These are phyloP conservation scores for Ctenopoma kingsleyae DNA, from an alignment of 2,797 vertebrate species.

Conservation along the genomic window DNA sequence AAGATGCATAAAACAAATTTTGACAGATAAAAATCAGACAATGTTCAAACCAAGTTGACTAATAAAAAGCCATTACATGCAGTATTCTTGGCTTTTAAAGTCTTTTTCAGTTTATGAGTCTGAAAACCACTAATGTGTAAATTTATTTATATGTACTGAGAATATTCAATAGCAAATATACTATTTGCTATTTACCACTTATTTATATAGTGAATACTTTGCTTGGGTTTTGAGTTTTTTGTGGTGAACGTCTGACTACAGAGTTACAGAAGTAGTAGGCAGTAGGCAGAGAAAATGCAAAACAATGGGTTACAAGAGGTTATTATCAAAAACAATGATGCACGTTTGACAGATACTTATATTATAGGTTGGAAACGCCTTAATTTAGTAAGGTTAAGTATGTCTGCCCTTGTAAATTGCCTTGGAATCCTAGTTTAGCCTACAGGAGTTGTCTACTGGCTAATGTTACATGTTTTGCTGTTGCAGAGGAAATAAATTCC, in stretches of 20 bases:
- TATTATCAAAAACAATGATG: not conserved
- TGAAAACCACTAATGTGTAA: not conserved
- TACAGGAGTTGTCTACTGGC: not conserved
- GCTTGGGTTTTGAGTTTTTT: not conserved
- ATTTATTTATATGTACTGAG: no score
- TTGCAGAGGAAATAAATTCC: conserved; percentile 11
- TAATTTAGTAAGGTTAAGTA: not conserved
- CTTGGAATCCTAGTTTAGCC: not conserved
- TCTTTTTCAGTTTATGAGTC: not conserved
- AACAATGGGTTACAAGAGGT: not conserved
- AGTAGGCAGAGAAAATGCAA: not conserved
- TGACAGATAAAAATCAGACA: not conserved
- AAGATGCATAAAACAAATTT: not conserved
- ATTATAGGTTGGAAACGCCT: not conserved
- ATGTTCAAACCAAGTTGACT: not conserved
- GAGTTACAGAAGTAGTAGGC: not conserved
- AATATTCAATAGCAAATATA: no score
- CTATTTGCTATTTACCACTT: no score
- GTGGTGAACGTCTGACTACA: not conserved
- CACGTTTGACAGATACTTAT: not conserved
- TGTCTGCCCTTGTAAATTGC: conserved; percentile 12
- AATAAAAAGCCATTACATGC: not conserved
- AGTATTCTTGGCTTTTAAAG: not conserved
- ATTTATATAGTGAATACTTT: no score
- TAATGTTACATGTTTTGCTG: conserved; percentile 10